Base-by-base conservation (phyloP, 1,140 invertebrate species). In the Apis cerana region DNA sequence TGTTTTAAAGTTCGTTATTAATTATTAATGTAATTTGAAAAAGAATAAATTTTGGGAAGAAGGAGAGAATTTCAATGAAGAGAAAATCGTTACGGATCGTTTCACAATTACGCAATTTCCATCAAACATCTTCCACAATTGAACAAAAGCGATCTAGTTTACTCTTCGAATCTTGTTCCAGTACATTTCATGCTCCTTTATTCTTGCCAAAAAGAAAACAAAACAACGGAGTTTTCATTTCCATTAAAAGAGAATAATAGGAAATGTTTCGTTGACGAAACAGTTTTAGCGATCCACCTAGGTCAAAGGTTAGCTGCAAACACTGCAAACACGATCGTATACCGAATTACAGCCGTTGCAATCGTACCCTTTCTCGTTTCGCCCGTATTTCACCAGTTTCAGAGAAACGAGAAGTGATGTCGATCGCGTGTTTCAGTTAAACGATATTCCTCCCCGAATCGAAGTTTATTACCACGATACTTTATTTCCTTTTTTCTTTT, bases 381-480 rank as follows among this genome's bases (percentile, higher is more conserved):
- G 23, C 8, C 75, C 27, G 43, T 76, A 56, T 76, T 76, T 77
- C 75, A 52, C 13, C 48, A 23, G 62, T 1, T 67, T 54, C 50
- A 33, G 1, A 4, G 23, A 43, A 54, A 56, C 62, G 48, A 76
- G 71, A 15, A 64, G 21, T 58, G 52, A 58, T 58, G 72, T 52
- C 19, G 59, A 33, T 65, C 54, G 74, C 58, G 58, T 59, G 69
- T 33, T 65, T 56, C 48, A 12, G 52, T 19, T 27, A 62, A 52
- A 59, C 61, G 43, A 58, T 52, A 69, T 82, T 85, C 56, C 59
- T 52, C 65, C 59, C 43, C 65, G 15, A 17, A 61, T 58, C 21
- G 15, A 64, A 70, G 80, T 86, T 86, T 86, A 86, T 87, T 71
- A 71, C 33, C 19, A 64, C 72, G 19, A 13, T 27, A 62, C 59